phyloP scores from a whole-genome alignment of 37 sponge, comb jelly and placozoan genomes.

The Chondrilla cf. caribensis region DNA sequence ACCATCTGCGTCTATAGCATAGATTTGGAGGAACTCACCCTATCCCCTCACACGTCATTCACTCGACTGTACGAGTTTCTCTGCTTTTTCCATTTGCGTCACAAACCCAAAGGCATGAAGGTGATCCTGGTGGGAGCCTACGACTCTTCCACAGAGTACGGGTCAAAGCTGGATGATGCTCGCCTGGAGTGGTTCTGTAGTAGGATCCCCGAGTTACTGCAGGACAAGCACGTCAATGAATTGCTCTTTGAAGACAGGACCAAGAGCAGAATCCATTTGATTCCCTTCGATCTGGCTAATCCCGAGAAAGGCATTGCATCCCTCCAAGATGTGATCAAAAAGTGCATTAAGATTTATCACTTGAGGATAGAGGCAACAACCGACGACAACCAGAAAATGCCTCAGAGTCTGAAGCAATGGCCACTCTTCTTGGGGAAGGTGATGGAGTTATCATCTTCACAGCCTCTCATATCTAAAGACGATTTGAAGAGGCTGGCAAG shows the following conservation, averaged over 20 bases:
- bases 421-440: slow-evolving; percentile 12
- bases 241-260: neutral
- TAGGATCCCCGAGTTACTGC: neutral
- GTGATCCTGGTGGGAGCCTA: slow-evolving; percentile 14
- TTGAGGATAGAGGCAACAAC: neutral
- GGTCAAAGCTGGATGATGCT: neutral
- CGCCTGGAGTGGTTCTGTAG: neutral
- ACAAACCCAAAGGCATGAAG: slow-evolving; percentile 9
- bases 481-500: neutral
- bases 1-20: slow-evolving; percentile 13
- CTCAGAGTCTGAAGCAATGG: slow-evolving; percentile 5
- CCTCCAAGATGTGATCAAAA: neutral
- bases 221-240: slow-evolving; percentile 5
- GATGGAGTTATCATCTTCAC: neutral
- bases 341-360: neutral
- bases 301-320: neutral
- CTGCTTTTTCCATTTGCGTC: neutral
- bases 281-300: neutral
- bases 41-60: neutral
- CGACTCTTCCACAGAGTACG: slow-evolving; percentile 10
- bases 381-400: neutral
- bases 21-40: neutral
- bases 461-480: neutral
- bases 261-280: neutral
- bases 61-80: neutral